A percentile compares a stretch with the other conserved stretches of the same genome.
These are phyloP conservation scores for Stylophora pistillata DNA, from an alignment of 64 coral and sea anemone species.

Conservation along the genomic window DNA sequence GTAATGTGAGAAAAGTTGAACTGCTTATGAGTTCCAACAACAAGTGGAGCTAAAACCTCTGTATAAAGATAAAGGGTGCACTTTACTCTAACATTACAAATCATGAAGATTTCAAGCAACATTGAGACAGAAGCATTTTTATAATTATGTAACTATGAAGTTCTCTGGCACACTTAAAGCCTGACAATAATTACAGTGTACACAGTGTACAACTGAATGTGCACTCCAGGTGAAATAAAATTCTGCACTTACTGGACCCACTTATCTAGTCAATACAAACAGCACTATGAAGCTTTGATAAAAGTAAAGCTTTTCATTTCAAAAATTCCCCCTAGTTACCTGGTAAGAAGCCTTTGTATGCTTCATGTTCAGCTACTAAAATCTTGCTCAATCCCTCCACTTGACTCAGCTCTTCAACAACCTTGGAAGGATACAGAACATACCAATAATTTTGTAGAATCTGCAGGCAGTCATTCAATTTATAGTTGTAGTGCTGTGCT, in stretches of 20 bases:
- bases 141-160: too few relatives aligned
- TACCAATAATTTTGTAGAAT: background rate
- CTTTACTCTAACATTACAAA: background rate
- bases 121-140: background rate
- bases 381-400: conserved; percentile 88
- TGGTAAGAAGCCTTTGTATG: conserved; percentile 97
- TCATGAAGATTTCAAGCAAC: too few relatives aligned
- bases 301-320: too few relatives aligned
- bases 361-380: conserved; percentile 96
- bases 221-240: too few relatives aligned
- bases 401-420: conserved; percentile 88
- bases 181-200: too few relatives aligned
- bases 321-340: conserved; percentile 34
- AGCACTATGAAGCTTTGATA: too few relatives aligned
- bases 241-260: too few relatives aligned
- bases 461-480: too few relatives aligned
- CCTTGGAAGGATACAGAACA: conserved; percentile 18
- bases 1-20: conserved; percentile 90
- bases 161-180: too few relatives aligned
- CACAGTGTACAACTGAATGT: too few relatives aligned
- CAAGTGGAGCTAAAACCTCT: conserved; percentile 92
- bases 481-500: too few relatives aligned
- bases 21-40: conserved; percentile 96
- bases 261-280: too few relatives aligned
- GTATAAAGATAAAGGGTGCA: conserved; percentile 16